Evolutionary conservation across 2,888 invertebrate species (phyloP), one percentile per base, ranked within the genome.

Genomic region (Theodoxus fluviatilis): DNA sequence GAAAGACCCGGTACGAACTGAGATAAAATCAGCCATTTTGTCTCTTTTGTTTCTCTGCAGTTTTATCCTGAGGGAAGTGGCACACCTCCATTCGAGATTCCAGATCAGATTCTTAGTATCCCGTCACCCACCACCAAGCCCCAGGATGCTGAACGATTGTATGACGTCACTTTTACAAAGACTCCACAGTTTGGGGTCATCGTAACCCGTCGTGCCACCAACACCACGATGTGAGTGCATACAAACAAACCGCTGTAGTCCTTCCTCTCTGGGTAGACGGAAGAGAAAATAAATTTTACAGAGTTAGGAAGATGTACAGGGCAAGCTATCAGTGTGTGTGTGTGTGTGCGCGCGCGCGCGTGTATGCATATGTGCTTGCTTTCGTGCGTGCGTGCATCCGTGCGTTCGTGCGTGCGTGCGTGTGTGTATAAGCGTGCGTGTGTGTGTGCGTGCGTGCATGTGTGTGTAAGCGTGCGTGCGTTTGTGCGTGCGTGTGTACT

Each of bases 181-280:
- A 69, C 72, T 18, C 81, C 81, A 0, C 72, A 72, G 38, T 83
- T 82, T 71, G 79, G 79, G 33, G 67, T 83, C 25, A 61, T 71
- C 9, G 75, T 83, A 6, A 71, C 71, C 28, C 71, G 82, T 43
- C 72, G 68, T 37, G 61, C 73, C 25, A 79, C 78, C 1, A 76
- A 74, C 33, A 73, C 73, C 3, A 68, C 68, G 0, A 28, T 75
- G 75, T 75, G 43, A 69, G 74, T 74, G 1, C 55, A 22, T 1
- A 6, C 2, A 15, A 6, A 59, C 7, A 15, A 22, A 37, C 35
- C 9, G 4, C 15, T 49, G 9, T 37, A 22, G 12, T 55, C 2
- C 15, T 57, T 25, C 15, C 31, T 47, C 18, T 28, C 61, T 25
- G 35, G 35, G 15, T 9, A 33, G 28, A 61, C 4, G 7, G 43